Base-by-base conservation (phyloP, 2,113 vertebrate species). In the Epinephelus moara region DNA sequence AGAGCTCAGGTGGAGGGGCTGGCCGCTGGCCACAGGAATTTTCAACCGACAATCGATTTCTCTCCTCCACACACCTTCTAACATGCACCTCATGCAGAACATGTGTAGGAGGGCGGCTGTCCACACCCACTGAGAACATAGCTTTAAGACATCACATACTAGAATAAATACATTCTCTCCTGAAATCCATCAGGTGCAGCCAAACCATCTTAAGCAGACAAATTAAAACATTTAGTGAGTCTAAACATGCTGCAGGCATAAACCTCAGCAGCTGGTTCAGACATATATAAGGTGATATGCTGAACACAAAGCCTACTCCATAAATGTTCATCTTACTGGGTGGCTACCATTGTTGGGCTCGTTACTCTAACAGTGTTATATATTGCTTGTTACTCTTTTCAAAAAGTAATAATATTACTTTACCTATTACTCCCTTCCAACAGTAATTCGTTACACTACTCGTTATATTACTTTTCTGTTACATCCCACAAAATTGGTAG, bases 281-380 rank as follows among this genome's bases (percentile, higher is more conserved):
- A 47, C n/a, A 75, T 27, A 13, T 52, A 50, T 37, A 42, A 19
- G 4, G 18, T 84, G 15, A 62, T 3, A 9, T 17, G 9, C 33
- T 66, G 19, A 55, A 59, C 15, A 45, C 49, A 27, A 37, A n/a
- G 7, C 4, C 2, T 23, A n/a, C 42, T 72, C 49, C 45, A 68
- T 68, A 64, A n/a, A 79, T 83, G 85, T 82, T 78, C 63, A 75
- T 85, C 75, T 15, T 14, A 50, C 49, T 50, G 49, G 49, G 49
- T 17, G 15, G 14, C 14, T 15, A 50, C 1, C 15, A 27, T 27
- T 27, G 27, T 27, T 27, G 27, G 27, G 27, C 27, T 27, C 27
- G 27, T 27, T 27, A 27, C 27, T 27, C 27, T 27, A 27, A 4
- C 27, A 3, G 27, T 27, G 27, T 27, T 27, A 27, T 27, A 27